A percentile compares a stretch with the other conserved stretches of the same genome.
phyloP scores from a whole-genome alignment of 2,797 vertebrate species.

The Eidolon dupreanum region DNA sequence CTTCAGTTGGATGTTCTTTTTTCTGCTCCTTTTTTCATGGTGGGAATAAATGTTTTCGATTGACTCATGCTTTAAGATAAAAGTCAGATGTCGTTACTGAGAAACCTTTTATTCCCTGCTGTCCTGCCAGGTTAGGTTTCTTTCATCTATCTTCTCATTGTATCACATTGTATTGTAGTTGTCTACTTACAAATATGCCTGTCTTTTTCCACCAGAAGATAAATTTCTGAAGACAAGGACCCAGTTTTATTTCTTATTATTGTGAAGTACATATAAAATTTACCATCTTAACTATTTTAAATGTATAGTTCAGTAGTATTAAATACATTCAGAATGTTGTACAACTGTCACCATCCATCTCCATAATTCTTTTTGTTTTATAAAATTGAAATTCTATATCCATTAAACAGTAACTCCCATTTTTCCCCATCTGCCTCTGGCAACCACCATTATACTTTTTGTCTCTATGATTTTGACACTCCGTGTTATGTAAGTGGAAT shows the following conservation, averaged over 20 bases:
- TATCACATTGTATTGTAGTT: neutral
- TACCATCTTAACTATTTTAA: neutral
- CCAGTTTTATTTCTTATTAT: neutral
- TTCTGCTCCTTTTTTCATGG: neutral
- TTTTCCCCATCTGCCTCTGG: neutral
- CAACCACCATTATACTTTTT: neutral
- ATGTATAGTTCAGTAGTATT: neutral
- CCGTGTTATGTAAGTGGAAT: neutral
- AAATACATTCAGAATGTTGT: neutral
- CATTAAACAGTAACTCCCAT: neutral
- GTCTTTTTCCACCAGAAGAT: conserved; percentile 3
- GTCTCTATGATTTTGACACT: neutral
- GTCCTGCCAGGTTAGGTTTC: neutral
- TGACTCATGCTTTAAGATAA: conserved; percentile 40
- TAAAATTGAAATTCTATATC: neutral
- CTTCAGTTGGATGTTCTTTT: conserved; percentile 7
- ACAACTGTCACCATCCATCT: neutral
- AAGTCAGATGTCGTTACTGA: neutral
- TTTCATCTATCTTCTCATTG: neutral
- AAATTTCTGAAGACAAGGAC: conserved; percentile 8
- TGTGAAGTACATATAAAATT: neutral
- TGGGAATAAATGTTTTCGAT: neutral
- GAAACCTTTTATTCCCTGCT: neutral
- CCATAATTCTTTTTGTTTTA: neutral
- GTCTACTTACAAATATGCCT: neutral